Conservation (phyloP, 2,888 invertebrate genomes). For the Drosophila mayaguana region DNA sequence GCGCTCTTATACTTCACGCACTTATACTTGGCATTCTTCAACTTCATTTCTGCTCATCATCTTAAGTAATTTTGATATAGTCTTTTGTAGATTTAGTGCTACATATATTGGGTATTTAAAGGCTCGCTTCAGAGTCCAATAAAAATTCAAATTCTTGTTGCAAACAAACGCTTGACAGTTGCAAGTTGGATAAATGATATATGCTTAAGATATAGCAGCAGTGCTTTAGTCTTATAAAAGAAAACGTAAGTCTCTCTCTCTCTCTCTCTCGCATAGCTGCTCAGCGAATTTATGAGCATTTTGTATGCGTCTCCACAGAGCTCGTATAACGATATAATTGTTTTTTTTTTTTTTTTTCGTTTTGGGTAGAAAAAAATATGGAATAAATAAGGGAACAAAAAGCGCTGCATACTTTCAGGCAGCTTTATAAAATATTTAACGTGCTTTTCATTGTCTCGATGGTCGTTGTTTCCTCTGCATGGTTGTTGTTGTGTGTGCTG, state of each 20-base stretch:
- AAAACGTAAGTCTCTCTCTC: background rate
- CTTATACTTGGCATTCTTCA: background rate
- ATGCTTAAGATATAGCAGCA: background rate
- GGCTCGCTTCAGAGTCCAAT: background rate
- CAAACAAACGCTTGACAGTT: background rate
- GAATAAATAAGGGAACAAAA: constrained; percentile 22
- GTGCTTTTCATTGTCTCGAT: constrained; percentile 70
- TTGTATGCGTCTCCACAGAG: constrained; percentile 33
- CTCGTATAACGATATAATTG: constrained; percentile 27
- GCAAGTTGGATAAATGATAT: background rate
- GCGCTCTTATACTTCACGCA: too few species aligned
- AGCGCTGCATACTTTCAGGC: constrained; percentile 53
- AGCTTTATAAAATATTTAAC: constrained; percentile 73
- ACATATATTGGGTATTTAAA: background rate
- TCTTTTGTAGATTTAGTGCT: too few species aligned
- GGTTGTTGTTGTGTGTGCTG: constrained; percentile 27
- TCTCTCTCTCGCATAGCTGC: background rate
- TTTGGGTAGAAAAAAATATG: background rate
- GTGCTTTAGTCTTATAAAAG: background rate
- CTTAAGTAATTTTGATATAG: too few species aligned
- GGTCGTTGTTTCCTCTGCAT: constrained; percentile 19
- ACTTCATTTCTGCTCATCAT: too few species aligned
- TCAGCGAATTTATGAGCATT: constrained; percentile 40
- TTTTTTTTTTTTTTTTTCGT: constrained; percentile 3
- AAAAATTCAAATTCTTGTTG: background rate